Evolutionary conservation across 2,888 invertebrate species (phyloP).

Genomic region (Steromphala cineraria): DNA sequence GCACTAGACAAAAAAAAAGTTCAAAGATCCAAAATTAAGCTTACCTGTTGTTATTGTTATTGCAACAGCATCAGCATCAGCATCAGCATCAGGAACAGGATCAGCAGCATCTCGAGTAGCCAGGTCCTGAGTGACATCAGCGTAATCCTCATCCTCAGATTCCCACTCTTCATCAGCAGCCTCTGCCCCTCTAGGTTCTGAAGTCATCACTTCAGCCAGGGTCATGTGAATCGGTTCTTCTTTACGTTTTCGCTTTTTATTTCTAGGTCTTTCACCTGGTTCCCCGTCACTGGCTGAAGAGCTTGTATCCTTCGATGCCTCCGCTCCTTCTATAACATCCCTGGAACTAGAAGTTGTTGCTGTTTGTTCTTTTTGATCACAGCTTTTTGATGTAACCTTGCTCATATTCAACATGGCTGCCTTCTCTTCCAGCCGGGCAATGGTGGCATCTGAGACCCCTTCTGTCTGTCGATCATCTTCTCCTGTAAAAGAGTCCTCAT

Average conservation of each 20-base stretch:
- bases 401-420: not conserved
- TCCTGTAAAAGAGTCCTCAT: not conserved
- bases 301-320: not conserved
- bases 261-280: not conserved
- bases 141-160: not conserved
- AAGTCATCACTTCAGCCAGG: constrained; percentile 40
- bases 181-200: not conserved
- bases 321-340: not conserved
- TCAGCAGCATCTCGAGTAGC: not conserved
- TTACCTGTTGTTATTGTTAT: too few relatives aligned
- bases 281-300: not conserved
- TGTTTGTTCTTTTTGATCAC: too few relatives aligned
- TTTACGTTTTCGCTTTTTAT: not conserved
- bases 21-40: too few relatives aligned
- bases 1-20: too few relatives aligned
- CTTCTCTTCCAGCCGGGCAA: not conserved
- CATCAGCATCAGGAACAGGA: not conserved
- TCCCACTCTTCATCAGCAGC: not conserved
- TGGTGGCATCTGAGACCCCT: not conserved
- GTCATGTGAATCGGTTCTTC: constrained; percentile 56
- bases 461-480: not conserved
- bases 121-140: not conserved
- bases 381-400: not conserved
- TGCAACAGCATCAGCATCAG: not conserved
- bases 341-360: not conserved